Evolutionary conservation across 2,113 vertebrate species (phyloP).

Genomic region (Ptyas mucosa): DNA sequence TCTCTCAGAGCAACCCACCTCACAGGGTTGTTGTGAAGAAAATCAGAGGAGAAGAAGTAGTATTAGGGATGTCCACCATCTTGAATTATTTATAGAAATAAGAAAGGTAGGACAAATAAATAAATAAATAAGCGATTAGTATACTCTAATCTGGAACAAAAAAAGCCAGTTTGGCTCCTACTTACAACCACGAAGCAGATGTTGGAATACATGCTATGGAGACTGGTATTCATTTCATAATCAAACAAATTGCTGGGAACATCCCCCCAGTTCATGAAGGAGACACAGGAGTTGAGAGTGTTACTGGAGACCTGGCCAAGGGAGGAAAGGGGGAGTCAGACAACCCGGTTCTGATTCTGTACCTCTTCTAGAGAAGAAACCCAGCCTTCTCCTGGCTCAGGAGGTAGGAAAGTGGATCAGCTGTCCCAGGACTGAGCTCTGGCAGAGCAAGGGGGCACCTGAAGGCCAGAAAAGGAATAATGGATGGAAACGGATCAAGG

Average conservation of each 20-base stretch:
- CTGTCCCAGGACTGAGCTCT: too few species aligned
- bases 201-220: not conserved
- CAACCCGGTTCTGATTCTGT: not conserved
- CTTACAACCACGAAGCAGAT: not conserved
- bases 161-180: not conserved
- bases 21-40: too few species aligned
- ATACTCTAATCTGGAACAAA: too few species aligned
- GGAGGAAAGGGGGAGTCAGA: not conserved
- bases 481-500: too few species aligned
- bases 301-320: not conserved
- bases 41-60: too few species aligned
- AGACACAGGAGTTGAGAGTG: accelerated
- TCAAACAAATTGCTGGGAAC: not conserved
- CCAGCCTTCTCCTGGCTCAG: not conserved
- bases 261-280: not conserved
- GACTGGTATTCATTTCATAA: accelerated
- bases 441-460: not conserved
- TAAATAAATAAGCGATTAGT: too few species aligned
- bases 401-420: not conserved
- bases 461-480: too few species aligned
- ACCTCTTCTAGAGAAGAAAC: too few species aligned
- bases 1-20: too few species aligned
- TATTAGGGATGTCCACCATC: too few species aligned
- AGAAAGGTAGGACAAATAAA: too few species aligned
- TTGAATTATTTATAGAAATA: too few species aligned